phyloP scores from a whole-genome alignment of 1,140 invertebrate genomes.

The Procambarus virginalis region DNA sequence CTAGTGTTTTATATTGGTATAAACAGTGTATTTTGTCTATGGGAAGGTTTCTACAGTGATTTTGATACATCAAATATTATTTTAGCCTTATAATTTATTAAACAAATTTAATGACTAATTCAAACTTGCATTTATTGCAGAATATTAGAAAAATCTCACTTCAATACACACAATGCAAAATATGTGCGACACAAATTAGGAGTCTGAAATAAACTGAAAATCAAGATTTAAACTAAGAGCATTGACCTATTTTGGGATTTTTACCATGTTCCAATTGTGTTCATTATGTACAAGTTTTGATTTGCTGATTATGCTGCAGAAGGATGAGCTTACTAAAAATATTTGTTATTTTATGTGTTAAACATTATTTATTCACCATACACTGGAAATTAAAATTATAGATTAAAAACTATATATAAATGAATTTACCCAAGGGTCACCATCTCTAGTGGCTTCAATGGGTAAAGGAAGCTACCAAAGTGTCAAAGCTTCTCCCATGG shows the following conservation, averaged over 20 bases:
- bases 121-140: not conserved
- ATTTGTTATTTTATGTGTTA: too few species aligned
- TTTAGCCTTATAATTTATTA: not conserved
- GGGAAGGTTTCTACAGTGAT: not conserved
- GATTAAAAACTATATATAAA: too few species aligned
- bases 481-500: too few species aligned
- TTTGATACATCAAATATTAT: not conserved
- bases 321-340: too few species aligned
- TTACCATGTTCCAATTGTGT: not conserved
- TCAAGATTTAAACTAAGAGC: not conserved
- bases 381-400: too few species aligned
- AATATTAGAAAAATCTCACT: not conserved
- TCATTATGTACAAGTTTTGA: not conserved
- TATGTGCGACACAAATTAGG: not conserved
- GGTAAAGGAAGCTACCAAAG: too few species aligned
- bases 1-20: not conserved
- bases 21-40: not conserved
- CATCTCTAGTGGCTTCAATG: too few species aligned
- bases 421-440: too few species aligned
- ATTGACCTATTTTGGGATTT: not conserved
- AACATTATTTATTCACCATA: too few species aligned
- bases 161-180: not conserved
- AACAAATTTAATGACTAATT: not conserved
- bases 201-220: not conserved
- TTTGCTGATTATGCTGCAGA: not conserved